Conservation (phyloP, 2,113 vertebrate species). For the Chroicocephalus ridibundus region DNA sequence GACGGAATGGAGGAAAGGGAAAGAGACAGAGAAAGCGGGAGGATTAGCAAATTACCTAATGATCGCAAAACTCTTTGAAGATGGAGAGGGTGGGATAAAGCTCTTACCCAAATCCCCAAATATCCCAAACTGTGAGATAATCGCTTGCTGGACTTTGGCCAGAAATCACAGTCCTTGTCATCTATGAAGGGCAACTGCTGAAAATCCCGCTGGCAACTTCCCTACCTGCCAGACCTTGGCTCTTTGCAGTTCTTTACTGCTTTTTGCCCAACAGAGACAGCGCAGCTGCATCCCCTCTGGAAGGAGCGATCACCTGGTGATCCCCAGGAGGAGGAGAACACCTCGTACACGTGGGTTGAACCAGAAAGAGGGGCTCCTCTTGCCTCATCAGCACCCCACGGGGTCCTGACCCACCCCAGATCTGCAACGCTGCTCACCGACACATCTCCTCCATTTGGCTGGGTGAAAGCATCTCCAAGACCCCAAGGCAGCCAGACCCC, state of each 20-base stretch:
- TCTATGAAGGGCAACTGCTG: not conserved
- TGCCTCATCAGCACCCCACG: not conserved
- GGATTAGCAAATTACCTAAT: not conserved
- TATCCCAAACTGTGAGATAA: not conserved
- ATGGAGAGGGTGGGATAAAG: not conserved
- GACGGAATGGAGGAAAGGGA: not conserved
- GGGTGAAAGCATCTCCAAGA: not conserved
- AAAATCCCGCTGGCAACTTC: not conserved
- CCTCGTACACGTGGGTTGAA: fast-evolving
- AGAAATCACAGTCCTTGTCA: not conserved
- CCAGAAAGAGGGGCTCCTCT: not conserved
- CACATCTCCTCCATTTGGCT: not conserved
- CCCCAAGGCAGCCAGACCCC: not conserved
- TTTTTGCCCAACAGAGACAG: not conserved
- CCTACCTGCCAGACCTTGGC: not conserved
- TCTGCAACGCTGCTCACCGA: not conserved
- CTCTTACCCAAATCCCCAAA: not conserved
- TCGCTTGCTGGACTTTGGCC: not conserved
- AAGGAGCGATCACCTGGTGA: not conserved
- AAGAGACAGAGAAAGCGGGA: not conserved
- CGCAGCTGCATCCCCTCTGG: not conserved
- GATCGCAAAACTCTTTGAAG: not conserved
- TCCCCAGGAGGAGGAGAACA: not conserved
- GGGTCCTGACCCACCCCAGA: not conserved
- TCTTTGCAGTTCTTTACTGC: not conserved